These are phyloP conservation scores for Artibeus jamaicensis DNA, from an alignment of 2,797 vertebrate species.

Conservation along the genomic window DNA sequence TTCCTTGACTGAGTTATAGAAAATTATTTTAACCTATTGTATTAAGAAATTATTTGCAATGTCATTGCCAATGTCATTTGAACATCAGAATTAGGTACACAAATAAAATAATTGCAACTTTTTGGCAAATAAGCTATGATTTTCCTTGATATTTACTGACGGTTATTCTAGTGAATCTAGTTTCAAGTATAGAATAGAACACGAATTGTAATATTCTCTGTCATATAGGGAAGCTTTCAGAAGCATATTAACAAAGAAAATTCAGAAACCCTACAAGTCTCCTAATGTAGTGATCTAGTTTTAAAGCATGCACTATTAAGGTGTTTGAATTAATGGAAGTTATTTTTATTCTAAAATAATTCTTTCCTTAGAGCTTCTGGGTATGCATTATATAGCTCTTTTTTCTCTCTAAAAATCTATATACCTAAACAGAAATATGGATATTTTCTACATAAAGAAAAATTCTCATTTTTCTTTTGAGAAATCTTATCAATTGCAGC, in stretches of 20 bases:
- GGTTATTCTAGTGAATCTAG: neutral
- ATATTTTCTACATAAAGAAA: constrained; percentile 18
- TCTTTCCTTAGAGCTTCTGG: neutral
- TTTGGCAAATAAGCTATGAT: neutral
- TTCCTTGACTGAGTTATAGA: neutral
- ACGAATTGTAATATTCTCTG: neutral
- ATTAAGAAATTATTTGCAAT: neutral
- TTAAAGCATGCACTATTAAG: neutral
- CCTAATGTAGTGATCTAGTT: neutral
- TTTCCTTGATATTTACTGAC: neutral
- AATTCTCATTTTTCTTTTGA: neutral
- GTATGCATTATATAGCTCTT: neutral
- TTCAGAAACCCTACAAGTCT: neutral
- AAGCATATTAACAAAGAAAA: neutral
- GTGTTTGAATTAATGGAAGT: neutral
- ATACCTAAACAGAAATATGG: neutral
- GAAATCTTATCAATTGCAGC: neutral
- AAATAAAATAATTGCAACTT: neutral
- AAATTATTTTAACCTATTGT: neutral
- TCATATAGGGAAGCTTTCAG: neutral
- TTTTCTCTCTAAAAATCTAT: neutral
- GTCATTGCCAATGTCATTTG: neutral
- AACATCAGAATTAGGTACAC: neutral
- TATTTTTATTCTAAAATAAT: neutral
- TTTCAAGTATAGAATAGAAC: neutral